Percentiles rank a stretch among this genome's conserved stretches.
Evolutionary conservation across 2,113 vertebrate species (phyloP).

Genomic region (Procapra przewalskii): DNA sequence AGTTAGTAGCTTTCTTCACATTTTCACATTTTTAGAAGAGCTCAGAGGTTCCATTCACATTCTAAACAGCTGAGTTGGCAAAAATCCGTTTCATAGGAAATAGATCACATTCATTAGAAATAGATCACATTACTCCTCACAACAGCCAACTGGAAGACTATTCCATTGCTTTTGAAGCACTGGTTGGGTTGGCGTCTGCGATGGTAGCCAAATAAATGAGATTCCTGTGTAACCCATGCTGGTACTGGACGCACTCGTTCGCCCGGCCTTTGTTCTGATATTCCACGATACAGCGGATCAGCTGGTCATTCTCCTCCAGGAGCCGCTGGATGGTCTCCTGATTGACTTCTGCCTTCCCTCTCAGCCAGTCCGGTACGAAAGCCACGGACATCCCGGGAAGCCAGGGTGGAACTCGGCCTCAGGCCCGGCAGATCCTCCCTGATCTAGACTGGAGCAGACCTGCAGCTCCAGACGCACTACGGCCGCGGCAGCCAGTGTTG

Average conservation of each 20-base stretch:
- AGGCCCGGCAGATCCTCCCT: too few species aligned
- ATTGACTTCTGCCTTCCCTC: too few species aligned
- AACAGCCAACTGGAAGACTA: conserved; percentile 22
- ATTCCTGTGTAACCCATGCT: conserved; percentile 96
- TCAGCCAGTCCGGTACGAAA: too few species aligned
- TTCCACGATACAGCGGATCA: too few species aligned
- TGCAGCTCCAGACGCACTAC: too few species aligned
- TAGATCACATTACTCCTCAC: background rate
- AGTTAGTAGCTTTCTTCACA: conserved; percentile 18
- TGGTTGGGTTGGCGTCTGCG: conserved; percentile 86
- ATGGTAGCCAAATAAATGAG: conserved; percentile 95
- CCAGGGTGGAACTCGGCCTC: too few species aligned
- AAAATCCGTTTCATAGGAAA: background rate
- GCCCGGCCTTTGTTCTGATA: too few species aligned
- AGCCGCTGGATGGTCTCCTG: too few species aligned
- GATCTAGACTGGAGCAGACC: too few species aligned
- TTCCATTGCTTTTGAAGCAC: conserved; percentile 65
- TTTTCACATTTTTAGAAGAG: conserved; percentile 4
- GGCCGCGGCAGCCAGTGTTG: too few species aligned
- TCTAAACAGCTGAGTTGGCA: background rate
- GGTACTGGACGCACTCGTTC: conserved; percentile 77
- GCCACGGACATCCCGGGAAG: too few species aligned
- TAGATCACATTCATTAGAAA: background rate
- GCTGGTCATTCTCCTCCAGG: too few species aligned
- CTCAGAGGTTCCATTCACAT: background rate